Percentiles rank a stretch among this genome's conserved stretches.
Evolutionary conservation across 2,113 vertebrate species (phyloP).

Genomic region (Eleginops maclovinus): DNA sequence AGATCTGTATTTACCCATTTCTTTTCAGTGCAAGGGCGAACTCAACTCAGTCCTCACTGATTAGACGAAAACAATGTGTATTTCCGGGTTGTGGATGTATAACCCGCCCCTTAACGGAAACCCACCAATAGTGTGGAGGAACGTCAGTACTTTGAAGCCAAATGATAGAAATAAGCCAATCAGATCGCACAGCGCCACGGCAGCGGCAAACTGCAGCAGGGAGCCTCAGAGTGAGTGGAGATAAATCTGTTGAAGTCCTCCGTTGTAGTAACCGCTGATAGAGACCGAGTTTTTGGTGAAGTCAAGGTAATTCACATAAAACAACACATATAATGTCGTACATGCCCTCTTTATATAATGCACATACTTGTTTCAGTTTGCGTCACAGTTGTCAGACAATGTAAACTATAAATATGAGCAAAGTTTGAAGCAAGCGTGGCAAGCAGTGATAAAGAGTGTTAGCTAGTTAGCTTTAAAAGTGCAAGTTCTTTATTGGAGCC

Average conservation of each 20-base stretch:
- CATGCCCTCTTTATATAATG: neutral
- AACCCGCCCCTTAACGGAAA: conserved; percentile 52
- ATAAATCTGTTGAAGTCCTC: neutral
- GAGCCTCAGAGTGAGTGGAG: neutral
- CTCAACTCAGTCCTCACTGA: neutral
- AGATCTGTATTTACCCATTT: conserved; percentile 82
- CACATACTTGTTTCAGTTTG: neutral
- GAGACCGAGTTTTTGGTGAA: conserved; percentile 38
- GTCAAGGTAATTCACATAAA: conserved; percentile 20
- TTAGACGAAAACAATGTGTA: conserved; percentile 18
- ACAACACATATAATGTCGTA: neutral
- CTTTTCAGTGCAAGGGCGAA: conserved; percentile 2
- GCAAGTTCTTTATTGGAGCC: neutral
- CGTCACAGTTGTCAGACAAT: neutral
- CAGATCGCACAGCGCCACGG: conserved; percentile 15
- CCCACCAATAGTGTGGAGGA: conserved; percentile 30
- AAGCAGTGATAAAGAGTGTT: neutral
- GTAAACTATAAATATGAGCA: neutral
- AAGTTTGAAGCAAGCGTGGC: neutral
- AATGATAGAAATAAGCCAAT: conserved; percentile 63
- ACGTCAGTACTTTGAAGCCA: neutral
- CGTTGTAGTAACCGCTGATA: conserved; percentile 66
- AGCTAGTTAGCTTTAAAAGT: neutral
- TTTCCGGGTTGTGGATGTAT: conserved; percentile 72
- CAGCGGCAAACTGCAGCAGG: conserved; percentile 22